Base-by-base conservation (phyloP, 2,113 vertebrate species). In the Corydoras sp. region DNA sequence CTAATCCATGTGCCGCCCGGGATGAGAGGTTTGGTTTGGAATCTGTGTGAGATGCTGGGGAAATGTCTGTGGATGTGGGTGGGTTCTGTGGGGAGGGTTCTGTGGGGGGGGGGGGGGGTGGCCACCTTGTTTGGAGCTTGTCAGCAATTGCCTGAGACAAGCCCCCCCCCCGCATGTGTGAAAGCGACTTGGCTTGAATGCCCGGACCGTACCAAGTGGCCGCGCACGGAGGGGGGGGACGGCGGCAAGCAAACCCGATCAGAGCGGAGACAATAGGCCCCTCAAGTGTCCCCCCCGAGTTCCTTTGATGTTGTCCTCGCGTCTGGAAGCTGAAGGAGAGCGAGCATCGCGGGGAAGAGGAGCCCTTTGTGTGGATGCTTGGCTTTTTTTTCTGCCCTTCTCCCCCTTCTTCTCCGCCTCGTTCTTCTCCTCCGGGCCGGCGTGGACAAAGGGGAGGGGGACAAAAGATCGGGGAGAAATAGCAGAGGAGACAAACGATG, bases 161-260 rank as follows among this genome's bases (percentile, higher is more conserved):
- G 90, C 90, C 90, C 79, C 80, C 18, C 72, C 79, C 77, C 78
- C 90, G 91, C 90, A 91, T 92, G 91, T 92, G 91, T 92, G 91
- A 93, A 91, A 93, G 92, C 92, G 86, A 86, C 91, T 92, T 91
- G 91, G 91, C 92, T 88, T 92, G 91, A 92, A 93, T 90, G 91
- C 90, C 89, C 89, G 91, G 92, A 89, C 89, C 69, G 83, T 92
- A 93, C 92, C 92, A 93, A 92, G 89, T 92, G 87, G 81, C 18
- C 18, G 18, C 18, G 18, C 1, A 24, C 83, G 80, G 70, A 86
- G 87, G 89, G 92, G 91, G 79, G 90, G 91, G 91, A 89, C 66
- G 4, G 86, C 75, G 85, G 77, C 83, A 83, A 88, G 89, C 82
- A 86, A 87, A 86, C 86, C 87, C 81, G 85, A 87, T 86, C 89